Base-by-base conservation (phyloP, 2,113 vertebrate genomes). In the Protobothrops flavoviridis region DNA sequence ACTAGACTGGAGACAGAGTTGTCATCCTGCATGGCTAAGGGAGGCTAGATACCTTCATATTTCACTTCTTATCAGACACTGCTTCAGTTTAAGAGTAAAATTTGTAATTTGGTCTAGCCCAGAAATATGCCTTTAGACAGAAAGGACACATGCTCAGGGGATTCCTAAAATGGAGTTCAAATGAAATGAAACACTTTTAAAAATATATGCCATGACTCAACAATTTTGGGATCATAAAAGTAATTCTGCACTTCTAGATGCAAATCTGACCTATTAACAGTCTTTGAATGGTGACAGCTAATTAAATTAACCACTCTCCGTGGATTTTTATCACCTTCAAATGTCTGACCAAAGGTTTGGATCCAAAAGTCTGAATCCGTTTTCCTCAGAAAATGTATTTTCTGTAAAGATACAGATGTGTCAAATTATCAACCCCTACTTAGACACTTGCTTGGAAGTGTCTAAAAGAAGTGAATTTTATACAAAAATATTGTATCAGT, bases 291-390 rank as follows among this genome's bases (percentile, higher is more conserved):
- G 12, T 59, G 87, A 91, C 61, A 92, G 64, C 91, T 95, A 94
- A 94, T 95, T 93, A 93, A 56, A 88, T 45, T 81, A 3, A 55
- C 23, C 29, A 56, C 24, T 93, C 94, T 94, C 94, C 39, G 48
- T 57, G 90, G 91, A 92, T 95, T 93, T 81, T 81, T 20, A 52
- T 91, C 93, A 93, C 95, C 93, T 96, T 95, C 95, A 93, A 53
- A 39, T 91, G 85, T 50, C 92, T 95, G 90, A 93, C 61, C 89
- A 95, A 96, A 12, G 48, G 59, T n/a, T 85, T 90, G 24, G 45
- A 4, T 69, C 95, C 57, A 15, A 95, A 39, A 81, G 23, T 15
- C 24, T 29, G n/a, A 85, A 12, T 55, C 91, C 92, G 91, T 74
- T 74, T 55, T 92, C 85, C 89, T 94, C 43, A 59, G 55, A 88